Base-by-base conservation (phyloP, 2,797 vertebrate species). In the Arrhamphus sclerolepis region DNA sequence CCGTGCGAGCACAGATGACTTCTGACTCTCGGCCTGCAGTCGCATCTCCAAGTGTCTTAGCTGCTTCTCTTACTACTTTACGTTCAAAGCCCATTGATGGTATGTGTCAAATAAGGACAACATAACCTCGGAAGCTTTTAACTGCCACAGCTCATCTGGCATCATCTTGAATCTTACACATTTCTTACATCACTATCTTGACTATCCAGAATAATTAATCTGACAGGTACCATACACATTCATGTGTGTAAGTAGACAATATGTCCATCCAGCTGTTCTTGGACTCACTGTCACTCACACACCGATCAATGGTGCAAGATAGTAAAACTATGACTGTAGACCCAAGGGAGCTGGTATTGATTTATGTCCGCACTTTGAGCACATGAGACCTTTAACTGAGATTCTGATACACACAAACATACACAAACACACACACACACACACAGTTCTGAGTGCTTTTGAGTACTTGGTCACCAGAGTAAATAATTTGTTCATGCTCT, bases 241-340 rank as follows among this genome's bases (percentile, higher is more conserved):
- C 56, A 24, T 63, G 28, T 54, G 46, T 29, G 8, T 41, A 11
- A 52, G 7, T 22, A 11, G 19, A 26, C n/a, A 38, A 9, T 31
- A 9, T 46, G 39, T 59, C 17, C 52, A 8, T 38, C 34, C 34
- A 38, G 34, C 34, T 38, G 34, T 14, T 38, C 34, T 38, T 14
- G 13, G 13, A 38, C 26, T 69, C 31, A 19, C 39, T 46, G 1
- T 44, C 10, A 64, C 29, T 66, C 48, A 54, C 54, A 65, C 56
- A 54, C 41, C 64, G 43, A 84, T 84, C 78, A 79, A 82, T 79
- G 56, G 16, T 28, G 58, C 48, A 40, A 78, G 53, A 82, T 73
- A 76, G 51, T 66, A 77, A 74, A 78, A 78, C 48, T 77, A 66
- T 76, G 66, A 80, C 70, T 82, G 38, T 16, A 29, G 41, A 64